phyloP scores from a whole-genome alignment of 1,140 invertebrate genomes.

The Nasonia vitripennis region DNA sequence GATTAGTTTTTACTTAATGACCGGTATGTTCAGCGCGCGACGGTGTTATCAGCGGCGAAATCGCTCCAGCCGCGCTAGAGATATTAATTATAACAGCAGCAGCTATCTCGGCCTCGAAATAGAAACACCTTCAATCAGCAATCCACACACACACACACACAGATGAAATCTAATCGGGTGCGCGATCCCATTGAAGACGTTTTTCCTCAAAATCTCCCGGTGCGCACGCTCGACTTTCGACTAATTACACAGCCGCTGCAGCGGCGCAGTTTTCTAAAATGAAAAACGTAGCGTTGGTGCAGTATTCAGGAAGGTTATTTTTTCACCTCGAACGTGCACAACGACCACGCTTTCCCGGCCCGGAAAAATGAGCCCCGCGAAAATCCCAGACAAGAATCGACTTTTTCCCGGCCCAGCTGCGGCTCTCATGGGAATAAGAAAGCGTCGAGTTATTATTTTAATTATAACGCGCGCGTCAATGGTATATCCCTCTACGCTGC shows the following conservation, averaged over 20 bases:
- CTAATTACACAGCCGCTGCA: slow-evolving; percentile 21
- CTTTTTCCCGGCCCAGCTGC: slow-evolving; percentile 7
- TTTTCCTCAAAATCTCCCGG: slow-evolving; percentile 28
- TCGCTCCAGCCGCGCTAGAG: not conserved
- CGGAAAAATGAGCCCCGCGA: slow-evolving; percentile 42
- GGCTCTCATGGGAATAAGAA: slow-evolving; percentile 64
- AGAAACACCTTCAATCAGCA: not conserved
- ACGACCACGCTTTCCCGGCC: slow-evolving; percentile 11
- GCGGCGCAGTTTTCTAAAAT: slow-evolving; percentile 14
- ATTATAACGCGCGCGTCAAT: slow-evolving; percentile 56
- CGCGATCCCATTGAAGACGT: slow-evolving; percentile 19
- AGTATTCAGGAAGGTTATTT: slow-evolving; percentile 48
- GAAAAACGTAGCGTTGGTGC: not conserved
- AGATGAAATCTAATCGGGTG: slow-evolving; percentile 21
- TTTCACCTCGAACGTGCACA: slow-evolving; percentile 17
- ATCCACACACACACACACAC: not conserved
- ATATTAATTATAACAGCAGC: slow-evolving; percentile 7
- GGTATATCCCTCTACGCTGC: not conserved
- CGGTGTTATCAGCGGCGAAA: not conserved
- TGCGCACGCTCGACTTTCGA: slow-evolving; percentile 34
- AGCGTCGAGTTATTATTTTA: slow-evolving; percentile 65
- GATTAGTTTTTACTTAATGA: slow-evolving; percentile 2
- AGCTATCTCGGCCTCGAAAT: not conserved
- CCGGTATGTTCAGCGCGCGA: not conserved
- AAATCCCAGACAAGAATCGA: slow-evolving; percentile 43